A percentile compares a stretch with the other conserved stretches of the same genome.
These are phyloP conservation scores for Porites evermanni DNA, from an alignment of 92 coral and sea anemone species.

Conservation along the genomic window DNA sequence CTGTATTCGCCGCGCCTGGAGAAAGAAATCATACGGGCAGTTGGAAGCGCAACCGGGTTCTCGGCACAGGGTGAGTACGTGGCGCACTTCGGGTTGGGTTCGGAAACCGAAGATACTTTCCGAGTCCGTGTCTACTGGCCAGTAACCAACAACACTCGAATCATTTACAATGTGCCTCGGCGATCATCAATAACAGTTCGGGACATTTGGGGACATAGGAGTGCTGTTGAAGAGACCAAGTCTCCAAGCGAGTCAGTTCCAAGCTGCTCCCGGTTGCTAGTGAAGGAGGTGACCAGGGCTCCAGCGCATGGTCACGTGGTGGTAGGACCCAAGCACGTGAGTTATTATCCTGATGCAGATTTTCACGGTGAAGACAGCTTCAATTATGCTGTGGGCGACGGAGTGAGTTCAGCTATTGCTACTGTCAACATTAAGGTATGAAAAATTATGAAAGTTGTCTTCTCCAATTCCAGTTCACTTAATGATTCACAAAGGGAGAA, in stretches of 20 bases:
- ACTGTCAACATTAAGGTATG: conserved; percentile 92
- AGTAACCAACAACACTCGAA: conserved; percentile 93
- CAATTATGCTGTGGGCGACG: conserved; percentile 88
- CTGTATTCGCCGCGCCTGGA: conserved; percentile 82
- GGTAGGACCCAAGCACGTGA: conserved; percentile 92
- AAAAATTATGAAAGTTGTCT: background rate
- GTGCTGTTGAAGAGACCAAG: conserved; percentile 88
- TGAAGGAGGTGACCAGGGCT: conserved; percentile 78
- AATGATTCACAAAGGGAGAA: background rate
- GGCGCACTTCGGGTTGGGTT: conserved; percentile 92
- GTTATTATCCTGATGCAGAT: conserved; percentile 86
- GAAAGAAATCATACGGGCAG: conserved; percentile 81
- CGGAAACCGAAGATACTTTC: conserved; percentile 82
- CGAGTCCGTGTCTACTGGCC: conserved; percentile 94
- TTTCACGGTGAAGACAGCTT: conserved; percentile 93
- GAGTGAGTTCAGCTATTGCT: conserved; percentile 81
- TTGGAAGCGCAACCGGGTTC: conserved; percentile 82
- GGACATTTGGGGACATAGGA: conserved; percentile 81
- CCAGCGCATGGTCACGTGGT: conserved; percentile 91
- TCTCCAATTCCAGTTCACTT: background rate
- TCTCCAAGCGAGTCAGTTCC: conserved; percentile 83
- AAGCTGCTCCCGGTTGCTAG: conserved; percentile 79
- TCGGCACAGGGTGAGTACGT: conserved; percentile 89
- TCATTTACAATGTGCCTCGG: conserved; percentile 87
- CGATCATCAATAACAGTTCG: conserved; percentile 83